A percentile compares a stretch with the other conserved stretches of the same genome.
Evolutionary conservation across 2,113 vertebrate species (phyloP).

Genomic region (Varanus salvator): DNA sequence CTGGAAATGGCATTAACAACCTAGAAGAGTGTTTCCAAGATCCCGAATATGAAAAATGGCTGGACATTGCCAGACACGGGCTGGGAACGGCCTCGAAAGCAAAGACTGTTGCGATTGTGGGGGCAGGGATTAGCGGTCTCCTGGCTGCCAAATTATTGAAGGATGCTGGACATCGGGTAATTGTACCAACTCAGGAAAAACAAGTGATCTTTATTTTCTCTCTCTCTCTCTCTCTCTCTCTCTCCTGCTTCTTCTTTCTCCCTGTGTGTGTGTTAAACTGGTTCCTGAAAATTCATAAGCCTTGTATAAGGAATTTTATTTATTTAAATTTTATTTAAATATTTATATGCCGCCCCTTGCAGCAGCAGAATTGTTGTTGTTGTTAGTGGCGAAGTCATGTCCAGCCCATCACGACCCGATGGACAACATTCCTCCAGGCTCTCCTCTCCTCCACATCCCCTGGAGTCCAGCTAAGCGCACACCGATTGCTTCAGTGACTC

Average conservation of each 20-base stretch:
- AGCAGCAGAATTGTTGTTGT: no score
- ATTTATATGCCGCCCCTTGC: no score
- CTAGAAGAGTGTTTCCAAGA: slow-evolving; percentile 52
- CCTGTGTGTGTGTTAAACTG: neutral
- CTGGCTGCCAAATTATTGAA: slow-evolving; percentile 56
- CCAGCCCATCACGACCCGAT: no score
- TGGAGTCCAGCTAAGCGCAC: no score
- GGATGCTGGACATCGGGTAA: slow-evolving; percentile 65
- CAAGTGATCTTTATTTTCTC: neutral
- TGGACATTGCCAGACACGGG: slow-evolving; percentile 39
- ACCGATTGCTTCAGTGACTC: no score
- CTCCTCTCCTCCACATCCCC: no score
- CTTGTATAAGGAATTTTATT: neutral
- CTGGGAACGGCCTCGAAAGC: neutral
- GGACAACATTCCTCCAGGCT: no score
- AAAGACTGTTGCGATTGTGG: slow-evolving; percentile 58
- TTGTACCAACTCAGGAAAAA: neutral
- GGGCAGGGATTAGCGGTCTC: slow-evolving; percentile 66
- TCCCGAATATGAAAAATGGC: slow-evolving; percentile 56
- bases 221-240: no score
- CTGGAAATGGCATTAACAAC: neutral
- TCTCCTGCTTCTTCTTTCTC: no score
- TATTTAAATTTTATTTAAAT: no score
- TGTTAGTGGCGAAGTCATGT: no score
- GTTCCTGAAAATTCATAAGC: neutral